phyloP scores from a whole-genome alignment of 2,113 vertebrate species.

The Sigmodon hispidus region DNA sequence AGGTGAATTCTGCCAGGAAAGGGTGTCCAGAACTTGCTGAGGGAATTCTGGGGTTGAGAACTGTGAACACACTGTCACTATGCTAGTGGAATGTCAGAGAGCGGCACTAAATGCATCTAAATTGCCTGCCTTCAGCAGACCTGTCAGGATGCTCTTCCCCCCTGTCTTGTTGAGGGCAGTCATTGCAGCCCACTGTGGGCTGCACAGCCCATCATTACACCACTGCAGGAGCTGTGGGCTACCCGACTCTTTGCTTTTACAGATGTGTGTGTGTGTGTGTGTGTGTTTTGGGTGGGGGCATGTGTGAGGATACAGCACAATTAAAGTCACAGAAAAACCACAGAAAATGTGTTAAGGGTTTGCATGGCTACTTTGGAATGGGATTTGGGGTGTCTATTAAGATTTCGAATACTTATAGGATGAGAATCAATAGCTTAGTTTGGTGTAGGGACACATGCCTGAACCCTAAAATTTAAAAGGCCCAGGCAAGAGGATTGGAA shows the following conservation, averaged over 20 bases:
- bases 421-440: too few species aligned
- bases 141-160: neutral
- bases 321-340: neutral
- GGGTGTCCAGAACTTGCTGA: neutral
- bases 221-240: neutral
- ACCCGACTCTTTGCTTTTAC: neutral
- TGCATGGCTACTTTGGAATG: neutral
- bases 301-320: neutral
- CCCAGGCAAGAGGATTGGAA: neutral
- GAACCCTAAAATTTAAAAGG: neutral
- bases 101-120: neutral
- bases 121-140: constrained; percentile 40
- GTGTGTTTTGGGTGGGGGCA: neutral
- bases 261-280: neutral
- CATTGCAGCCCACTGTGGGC: neutral
- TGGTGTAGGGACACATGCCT: neutral
- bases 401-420: neutral
- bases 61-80: neutral
- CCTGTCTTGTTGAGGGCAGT: neutral
- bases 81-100: neutral
- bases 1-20: neutral
- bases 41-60: neutral
- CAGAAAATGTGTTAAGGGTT: neutral
- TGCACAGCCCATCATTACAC: constrained; percentile 1
- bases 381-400: neutral